Evolutionary conservation across 2,797 vertebrate genomes (phyloP).

Genomic region (Cossypha niveicapilla): DNA sequence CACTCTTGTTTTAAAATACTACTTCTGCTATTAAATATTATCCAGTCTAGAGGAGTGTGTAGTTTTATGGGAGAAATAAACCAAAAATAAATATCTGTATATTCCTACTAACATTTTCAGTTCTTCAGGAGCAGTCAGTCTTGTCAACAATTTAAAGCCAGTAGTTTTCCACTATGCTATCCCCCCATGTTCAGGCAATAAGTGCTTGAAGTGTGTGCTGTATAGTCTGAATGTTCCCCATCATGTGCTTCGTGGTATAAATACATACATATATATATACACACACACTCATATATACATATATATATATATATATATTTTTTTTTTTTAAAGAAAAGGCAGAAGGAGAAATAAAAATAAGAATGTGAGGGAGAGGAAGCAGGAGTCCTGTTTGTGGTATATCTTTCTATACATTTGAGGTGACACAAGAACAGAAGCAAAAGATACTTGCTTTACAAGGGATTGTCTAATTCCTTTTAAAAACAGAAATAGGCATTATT

Average conservation of each 20-base stretch:
- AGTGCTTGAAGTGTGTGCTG: background rate
- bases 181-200: rapidly evolving
- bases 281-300: too few relatives aligned
- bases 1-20: slow-evolving; percentile 35
- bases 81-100: slow-evolving; percentile 33
- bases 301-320: too few relatives aligned
- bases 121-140: slow-evolving; percentile 20
- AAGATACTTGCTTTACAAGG: slow-evolving; percentile 6
- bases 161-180: background rate
- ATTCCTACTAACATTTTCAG: slow-evolving; percentile 4
- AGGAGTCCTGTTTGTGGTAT: background rate
- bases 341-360: background rate
- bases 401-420: background rate
- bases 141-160: slow-evolving; percentile 37
- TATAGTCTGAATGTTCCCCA: background rate
- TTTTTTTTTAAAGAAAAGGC: background rate
- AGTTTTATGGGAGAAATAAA: slow-evolving; percentile 44
- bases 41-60: slow-evolving; percentile 31
- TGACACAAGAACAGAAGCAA: background rate
- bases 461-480: slow-evolving; percentile 47
- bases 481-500: background rate
- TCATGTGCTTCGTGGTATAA: background rate
- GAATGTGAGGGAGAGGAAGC: background rate
- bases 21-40: slow-evolving; percentile 44
- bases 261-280: background rate